Evolutionary conservation across 2,797 vertebrate species (phyloP).

Genomic region (Babyrousa celebensis): DNA sequence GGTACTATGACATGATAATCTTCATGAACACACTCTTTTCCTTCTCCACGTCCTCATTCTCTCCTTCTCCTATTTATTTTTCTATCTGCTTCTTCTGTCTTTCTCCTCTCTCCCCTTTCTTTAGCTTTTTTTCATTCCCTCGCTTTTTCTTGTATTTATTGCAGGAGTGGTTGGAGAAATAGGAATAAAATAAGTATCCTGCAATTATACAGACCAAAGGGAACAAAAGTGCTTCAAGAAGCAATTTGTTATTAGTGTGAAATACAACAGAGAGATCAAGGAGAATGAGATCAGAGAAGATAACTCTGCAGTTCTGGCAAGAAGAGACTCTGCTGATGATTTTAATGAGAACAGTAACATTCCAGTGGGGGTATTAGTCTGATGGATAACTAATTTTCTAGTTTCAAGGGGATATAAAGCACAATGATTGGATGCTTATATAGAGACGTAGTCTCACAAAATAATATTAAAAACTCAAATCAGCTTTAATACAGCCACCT

Average conservation of each 20-base stretch:
- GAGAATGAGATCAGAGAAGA: not conserved
- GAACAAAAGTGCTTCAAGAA: not conserved
- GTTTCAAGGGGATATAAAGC: not conserved
- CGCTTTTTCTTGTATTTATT: not conserved
- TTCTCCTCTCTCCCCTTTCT: not conserved
- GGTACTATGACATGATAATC: not conserved
- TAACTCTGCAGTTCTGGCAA: not conserved
- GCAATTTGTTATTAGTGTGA: conserved; percentile 19
- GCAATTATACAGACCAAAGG: not conserved
- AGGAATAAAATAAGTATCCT: not conserved
- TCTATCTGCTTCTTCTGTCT: not conserved
- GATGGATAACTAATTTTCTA: conserved; percentile 16
- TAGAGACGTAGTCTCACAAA: not conserved
- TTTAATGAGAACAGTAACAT: not conserved
- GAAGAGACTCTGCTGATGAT: not conserved
- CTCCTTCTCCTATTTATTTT: not conserved
- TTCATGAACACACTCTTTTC: not conserved
- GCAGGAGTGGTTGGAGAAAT: not conserved
- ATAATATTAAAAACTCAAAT: conserved; percentile 17
- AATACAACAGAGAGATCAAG: not conserved
- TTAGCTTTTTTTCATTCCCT: not conserved
- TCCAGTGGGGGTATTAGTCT: not conserved
- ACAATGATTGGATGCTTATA: not conserved
- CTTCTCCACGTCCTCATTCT: not conserved
- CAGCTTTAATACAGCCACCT: not conserved